These are phyloP conservation scores for Bostrychus sinensis DNA, from an alignment of 2,113 vertebrate species.

Conservation along the genomic window DNA sequence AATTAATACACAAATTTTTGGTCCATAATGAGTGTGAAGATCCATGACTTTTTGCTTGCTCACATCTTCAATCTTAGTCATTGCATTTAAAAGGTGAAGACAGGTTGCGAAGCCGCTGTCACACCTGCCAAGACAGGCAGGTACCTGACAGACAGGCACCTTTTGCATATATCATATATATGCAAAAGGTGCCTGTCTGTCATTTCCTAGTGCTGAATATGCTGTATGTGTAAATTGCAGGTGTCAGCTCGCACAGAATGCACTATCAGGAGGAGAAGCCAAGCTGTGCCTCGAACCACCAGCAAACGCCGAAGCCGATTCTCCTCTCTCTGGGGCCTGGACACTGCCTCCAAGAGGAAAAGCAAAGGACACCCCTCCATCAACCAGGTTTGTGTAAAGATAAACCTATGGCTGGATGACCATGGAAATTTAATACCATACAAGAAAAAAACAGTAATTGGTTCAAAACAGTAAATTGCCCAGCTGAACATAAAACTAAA, in stretches of 20 bases:
- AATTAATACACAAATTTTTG: neutral
- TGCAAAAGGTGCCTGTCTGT: neutral
- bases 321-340: conserved; percentile 97
- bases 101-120: neutral
- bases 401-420: neutral
- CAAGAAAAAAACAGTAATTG: too few species aligned
- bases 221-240: conserved; percentile 61
- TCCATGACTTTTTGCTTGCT: neutral
- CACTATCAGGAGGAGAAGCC: conserved; percentile 85
- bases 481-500: neutral
- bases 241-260: conserved; percentile 91
- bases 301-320: conserved; percentile 94
- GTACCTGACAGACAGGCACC: too few species aligned
- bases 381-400: conserved; percentile 83
- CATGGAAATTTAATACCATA: too few species aligned
- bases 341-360: conserved; percentile 93
- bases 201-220: neutral
- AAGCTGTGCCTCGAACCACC: conserved; percentile 89
- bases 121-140: neutral
- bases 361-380: conserved; percentile 89
- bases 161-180: neutral
- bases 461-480: neutral
- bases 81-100: neutral
- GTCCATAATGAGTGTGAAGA: neutral
- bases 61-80: neutral